phyloP scores from a whole-genome alignment of 1,140 invertebrate genomes.

The Drosophila obscura region DNA sequence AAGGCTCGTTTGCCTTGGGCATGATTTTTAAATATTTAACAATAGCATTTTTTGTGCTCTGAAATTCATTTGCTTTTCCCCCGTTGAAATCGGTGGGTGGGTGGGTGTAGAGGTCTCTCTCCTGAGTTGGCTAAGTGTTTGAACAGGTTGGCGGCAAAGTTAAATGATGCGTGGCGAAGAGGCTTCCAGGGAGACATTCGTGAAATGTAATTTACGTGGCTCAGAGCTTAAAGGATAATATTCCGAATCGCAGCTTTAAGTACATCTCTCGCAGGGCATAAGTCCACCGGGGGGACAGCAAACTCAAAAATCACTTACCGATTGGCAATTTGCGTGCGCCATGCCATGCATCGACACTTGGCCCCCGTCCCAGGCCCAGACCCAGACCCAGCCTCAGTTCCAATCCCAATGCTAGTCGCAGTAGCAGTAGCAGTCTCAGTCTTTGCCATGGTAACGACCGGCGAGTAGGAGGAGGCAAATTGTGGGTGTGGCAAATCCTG shows the following conservation, averaged over 20 bases:
- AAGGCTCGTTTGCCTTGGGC: slow-evolving; percentile 53
- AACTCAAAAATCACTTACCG: slow-evolving; percentile 58
- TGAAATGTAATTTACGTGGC: slow-evolving; percentile 37
- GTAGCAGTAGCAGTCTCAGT: slow-evolving; percentile 19
- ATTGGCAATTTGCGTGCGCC: slow-evolving; percentile 64
- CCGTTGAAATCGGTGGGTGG: slow-evolving; percentile 52
- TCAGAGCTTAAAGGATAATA: not conserved
- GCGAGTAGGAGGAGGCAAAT: slow-evolving; percentile 1
- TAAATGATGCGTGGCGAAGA: slow-evolving; percentile 68
- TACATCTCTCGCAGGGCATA: not conserved
- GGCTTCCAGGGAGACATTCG: slow-evolving; percentile 54
- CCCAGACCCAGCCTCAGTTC: slow-evolving; percentile 2
- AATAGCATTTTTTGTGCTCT: slow-evolving; percentile 59
- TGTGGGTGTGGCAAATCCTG: slow-evolving; percentile 52
- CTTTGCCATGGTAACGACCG: slow-evolving; percentile 42
- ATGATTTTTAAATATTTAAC: slow-evolving; percentile 81
- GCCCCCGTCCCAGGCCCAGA: slow-evolving; percentile 16
- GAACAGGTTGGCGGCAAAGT: slow-evolving; percentile 62
- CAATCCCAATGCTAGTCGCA: not conserved
- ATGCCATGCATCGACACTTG: slow-evolving; percentile 64
- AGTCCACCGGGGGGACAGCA: not conserved
- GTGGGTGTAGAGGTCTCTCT: slow-evolving; percentile 34
- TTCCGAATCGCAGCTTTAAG: not conserved
- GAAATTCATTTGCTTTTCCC: slow-evolving; percentile 32
- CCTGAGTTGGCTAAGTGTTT: slow-evolving; percentile 32